A percentile compares a stretch with the other conserved stretches of the same genome.
Evolutionary conservation across 2,888 invertebrate species (phyloP).

Genomic region (Lobophora halterata): DNA sequence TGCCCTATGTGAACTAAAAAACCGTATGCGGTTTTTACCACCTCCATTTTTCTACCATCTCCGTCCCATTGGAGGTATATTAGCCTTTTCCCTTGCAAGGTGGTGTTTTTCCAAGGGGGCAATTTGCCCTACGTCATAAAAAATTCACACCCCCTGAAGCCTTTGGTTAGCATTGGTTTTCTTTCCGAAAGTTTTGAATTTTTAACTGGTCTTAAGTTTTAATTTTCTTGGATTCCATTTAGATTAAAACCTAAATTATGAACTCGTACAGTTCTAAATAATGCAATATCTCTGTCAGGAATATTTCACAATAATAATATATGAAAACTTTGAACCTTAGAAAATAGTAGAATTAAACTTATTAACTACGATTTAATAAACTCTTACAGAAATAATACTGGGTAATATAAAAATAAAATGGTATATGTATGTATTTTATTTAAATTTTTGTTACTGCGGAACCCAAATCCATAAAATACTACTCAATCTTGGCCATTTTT

Average conservation of each 20-base stretch:
- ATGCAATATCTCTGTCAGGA: too few relatives aligned
- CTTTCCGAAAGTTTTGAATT: constrained; percentile 51
- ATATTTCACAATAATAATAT: too few relatives aligned
- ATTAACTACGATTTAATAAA: too few relatives aligned
- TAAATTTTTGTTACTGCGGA: background rate
- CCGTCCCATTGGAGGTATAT: constrained; percentile 54
- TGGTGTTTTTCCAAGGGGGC: constrained; percentile 70
- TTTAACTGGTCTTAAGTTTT: constrained; percentile 37
- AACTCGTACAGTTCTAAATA: too few relatives aligned
- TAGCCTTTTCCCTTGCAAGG: constrained; percentile 65
- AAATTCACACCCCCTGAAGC: constrained; percentile 64
- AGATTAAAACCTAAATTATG: constrained; percentile 1
- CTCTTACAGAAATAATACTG: too few relatives aligned
- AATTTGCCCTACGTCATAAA: constrained; percentile 62
- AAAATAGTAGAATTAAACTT: too few relatives aligned
- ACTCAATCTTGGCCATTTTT: constrained; percentile 3
- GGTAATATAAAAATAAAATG: too few relatives aligned
- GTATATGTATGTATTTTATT: too few relatives aligned
- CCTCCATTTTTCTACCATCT: constrained; percentile 32
- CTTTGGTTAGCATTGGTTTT: constrained; percentile 57
- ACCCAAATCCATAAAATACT: background rate
- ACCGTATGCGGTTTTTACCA: too few relatives aligned
- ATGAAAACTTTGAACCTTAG: too few relatives aligned
- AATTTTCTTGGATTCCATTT: constrained; percentile 27
- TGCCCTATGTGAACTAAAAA: too few relatives aligned